phyloP scores from a whole-genome alignment of 1,140 invertebrate genomes.

The Cephus cinctus region DNA sequence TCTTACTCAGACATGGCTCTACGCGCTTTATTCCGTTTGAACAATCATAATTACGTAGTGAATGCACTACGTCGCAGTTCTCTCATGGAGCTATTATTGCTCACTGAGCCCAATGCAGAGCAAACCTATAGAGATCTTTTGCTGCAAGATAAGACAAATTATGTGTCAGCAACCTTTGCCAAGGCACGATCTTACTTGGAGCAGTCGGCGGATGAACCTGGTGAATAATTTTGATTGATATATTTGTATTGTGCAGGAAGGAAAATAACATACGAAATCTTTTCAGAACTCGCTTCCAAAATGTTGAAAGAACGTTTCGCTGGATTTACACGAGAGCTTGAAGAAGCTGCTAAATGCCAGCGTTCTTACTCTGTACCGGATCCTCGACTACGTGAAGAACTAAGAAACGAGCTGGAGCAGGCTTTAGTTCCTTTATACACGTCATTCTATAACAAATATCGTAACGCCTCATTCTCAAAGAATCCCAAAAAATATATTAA shows the following conservation, averaged over 20 bases:
- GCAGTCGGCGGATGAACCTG: conserved; percentile 44
- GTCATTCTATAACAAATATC: conserved; percentile 72
- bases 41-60: conserved; percentile 92
- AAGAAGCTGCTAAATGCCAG: conserved; percentile 83
- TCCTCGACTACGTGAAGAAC: conserved; percentile 74
- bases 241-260: neutral
- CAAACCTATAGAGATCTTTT: conserved; percentile 76
- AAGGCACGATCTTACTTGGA: conserved; percentile 46
- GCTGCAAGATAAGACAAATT: conserved; percentile 44
- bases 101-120: conserved; percentile 82
- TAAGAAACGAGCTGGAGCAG: conserved; percentile 43
- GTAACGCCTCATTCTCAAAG: conserved; percentile 75
- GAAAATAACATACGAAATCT: conserved; percentile 15
- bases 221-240: conserved; percentile 29
- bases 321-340: conserved; percentile 96
- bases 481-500: conserved; percentile 94
- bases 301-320: conserved; percentile 85
- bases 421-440: conserved; percentile 79
- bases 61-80: conserved; percentile 84
- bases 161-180: conserved; percentile 45
- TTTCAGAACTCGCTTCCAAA: conserved; percentile 58
- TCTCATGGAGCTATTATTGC: conserved; percentile 74
- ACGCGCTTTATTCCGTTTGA: conserved; percentile 83
- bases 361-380: conserved; percentile 92
- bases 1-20: conserved; percentile 77